A percentile compares a stretch with the other conserved stretches of the same genome.
Evolutionary conservation across 2,888 invertebrate species (phyloP).

Genomic region (Dryocosmus kuriphilus): DNA sequence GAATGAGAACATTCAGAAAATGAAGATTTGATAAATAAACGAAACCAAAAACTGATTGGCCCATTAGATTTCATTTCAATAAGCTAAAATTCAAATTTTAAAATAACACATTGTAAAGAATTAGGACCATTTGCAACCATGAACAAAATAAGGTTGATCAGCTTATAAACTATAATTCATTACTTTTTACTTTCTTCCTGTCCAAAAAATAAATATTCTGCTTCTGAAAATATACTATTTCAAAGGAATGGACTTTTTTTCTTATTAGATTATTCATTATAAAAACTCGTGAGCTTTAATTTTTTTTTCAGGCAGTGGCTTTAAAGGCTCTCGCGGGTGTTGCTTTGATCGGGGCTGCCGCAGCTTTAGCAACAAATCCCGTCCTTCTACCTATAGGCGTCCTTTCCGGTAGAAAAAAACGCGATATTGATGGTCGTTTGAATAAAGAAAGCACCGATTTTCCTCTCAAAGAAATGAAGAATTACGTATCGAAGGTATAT

Average conservation of each 20-base stretch:
- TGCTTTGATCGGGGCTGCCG: conserved; percentile 88
- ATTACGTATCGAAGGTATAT: conserved; percentile 65
- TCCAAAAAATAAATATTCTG: too few relatives aligned
- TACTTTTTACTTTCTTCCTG: too few relatives aligned
- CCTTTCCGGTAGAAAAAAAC: conserved; percentile 82
- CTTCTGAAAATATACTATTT: too few relatives aligned
- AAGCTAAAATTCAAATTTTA: conserved; percentile 6
- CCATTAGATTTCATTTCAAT: not conserved
- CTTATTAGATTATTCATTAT: not conserved
- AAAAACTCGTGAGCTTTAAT: conserved; percentile 11
- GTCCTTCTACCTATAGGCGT: conserved; percentile 88
- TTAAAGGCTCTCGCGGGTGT: conserved; percentile 87
- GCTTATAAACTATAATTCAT: too few relatives aligned
- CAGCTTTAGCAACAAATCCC: conserved; percentile 88
- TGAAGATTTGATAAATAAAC: not conserved
- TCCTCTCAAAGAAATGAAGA: conserved; percentile 60
- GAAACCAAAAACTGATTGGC: not conserved
- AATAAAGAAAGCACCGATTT: conserved; percentile 52
- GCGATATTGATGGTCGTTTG: conserved; percentile 66
- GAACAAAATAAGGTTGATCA: too few relatives aligned
- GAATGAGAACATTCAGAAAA: not conserved
- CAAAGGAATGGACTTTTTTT: too few relatives aligned
- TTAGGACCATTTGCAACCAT: too few relatives aligned
- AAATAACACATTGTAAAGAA: not conserved
- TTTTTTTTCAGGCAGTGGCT: conserved; percentile 80